These are phyloP conservation scores for Drosophila atripex DNA, from an alignment of 2,888 invertebrate genomes.

Conservation along the genomic window DNA sequence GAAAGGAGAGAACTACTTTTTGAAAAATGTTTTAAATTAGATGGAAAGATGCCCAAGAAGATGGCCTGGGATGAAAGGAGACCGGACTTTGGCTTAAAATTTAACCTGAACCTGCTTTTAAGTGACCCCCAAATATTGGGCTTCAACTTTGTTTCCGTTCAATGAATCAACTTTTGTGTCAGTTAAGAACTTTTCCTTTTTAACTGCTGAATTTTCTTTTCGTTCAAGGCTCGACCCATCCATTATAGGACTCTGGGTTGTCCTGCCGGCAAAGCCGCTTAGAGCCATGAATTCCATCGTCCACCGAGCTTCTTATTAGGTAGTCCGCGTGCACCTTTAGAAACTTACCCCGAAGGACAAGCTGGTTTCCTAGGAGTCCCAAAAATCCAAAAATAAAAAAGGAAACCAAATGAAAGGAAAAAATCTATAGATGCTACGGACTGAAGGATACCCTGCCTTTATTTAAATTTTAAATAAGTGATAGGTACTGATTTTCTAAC, in stretches of 20 bases:
- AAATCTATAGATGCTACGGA: conserved; percentile 34
- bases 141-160: conserved; percentile 34
- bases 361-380: conserved; percentile 60
- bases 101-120: not conserved
- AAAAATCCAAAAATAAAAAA: conserved; percentile 3
- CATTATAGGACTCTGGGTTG: conserved; percentile 31
- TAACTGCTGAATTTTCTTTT: conserved; percentile 45
- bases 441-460: conserved; percentile 4
- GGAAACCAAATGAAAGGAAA: conserved; percentile 38
- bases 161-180: conserved; percentile 29
- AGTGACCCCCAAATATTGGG: conserved; percentile 29
- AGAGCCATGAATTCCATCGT: conserved; percentile 58
- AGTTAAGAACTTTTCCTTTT: conserved; percentile 37
- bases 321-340: conserved; percentile 62
- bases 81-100: conserved; percentile 4
- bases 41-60: conserved; percentile 14
- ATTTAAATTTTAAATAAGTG: too few species aligned
- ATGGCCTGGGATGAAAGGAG: not conserved
- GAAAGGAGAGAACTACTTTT: conserved; percentile 27
- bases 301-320: conserved; percentile 58
- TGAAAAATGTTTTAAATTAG: conserved; percentile 32
- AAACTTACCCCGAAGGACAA: conserved; percentile 41
- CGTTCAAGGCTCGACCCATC: conserved; percentile 24
- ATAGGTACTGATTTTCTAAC: too few species aligned
- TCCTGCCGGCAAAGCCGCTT: conserved; percentile 63